Conservation (phyloP, 2,888 invertebrate species). For the Eremobia ochroleuca region DNA sequence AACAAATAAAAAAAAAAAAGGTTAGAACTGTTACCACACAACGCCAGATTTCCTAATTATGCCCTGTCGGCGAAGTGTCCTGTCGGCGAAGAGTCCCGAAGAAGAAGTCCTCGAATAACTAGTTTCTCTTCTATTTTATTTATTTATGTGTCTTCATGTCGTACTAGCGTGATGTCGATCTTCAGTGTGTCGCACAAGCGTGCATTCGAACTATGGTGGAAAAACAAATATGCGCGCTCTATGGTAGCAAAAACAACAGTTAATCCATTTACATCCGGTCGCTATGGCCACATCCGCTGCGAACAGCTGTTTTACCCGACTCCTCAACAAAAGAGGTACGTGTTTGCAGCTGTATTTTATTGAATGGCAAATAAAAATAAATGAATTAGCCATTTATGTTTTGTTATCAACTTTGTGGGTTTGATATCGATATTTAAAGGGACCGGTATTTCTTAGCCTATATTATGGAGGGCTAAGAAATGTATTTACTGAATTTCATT, state of each 20-base stretch:
- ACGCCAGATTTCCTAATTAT: too few relatives aligned
- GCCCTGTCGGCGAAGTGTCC: too few relatives aligned
- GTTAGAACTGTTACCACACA: too few relatives aligned
- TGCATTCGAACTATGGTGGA: too few relatives aligned
- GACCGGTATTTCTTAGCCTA: conserved; percentile 22
- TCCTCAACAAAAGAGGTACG: conserved; percentile 41
- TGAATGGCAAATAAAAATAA: conserved; percentile 41
- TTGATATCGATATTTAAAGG: background rate
- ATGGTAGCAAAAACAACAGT: conserved; percentile 66
- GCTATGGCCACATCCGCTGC: conserved; percentile 61
- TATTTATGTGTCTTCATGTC: too few relatives aligned
- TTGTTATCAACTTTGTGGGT: conserved; percentile 3
- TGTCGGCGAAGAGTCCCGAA: too few relatives aligned
- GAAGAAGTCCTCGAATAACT: too few relatives aligned
- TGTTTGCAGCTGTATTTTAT: conserved; percentile 61
- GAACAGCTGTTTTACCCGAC: conserved; percentile 65
- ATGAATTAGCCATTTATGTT: conserved; percentile 21
- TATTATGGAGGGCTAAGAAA: background rate
- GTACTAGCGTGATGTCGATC: too few relatives aligned
- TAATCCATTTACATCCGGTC: conserved; percentile 68
- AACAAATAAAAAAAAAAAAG: too few relatives aligned
- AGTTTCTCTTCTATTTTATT: too few relatives aligned
- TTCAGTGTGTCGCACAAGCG: too few relatives aligned
- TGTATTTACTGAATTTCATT: background rate
- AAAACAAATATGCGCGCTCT: conserved; percentile 53